phyloP scores from a whole-genome alignment of 1,140 invertebrate species.

The Glomeris maerens region DNA sequence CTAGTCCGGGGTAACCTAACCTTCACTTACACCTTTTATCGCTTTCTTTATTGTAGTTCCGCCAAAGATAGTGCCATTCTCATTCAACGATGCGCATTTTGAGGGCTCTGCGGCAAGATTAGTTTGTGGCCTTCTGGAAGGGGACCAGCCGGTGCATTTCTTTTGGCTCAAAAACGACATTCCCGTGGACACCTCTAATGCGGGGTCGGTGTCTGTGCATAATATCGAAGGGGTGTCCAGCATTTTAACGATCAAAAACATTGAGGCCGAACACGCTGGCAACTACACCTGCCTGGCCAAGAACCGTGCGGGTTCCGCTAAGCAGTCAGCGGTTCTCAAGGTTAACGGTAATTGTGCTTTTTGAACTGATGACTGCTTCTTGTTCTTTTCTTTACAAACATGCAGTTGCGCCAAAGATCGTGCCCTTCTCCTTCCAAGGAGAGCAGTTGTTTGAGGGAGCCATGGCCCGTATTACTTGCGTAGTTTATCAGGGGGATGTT shows the following conservation, averaged over 20 bases:
- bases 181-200: constrained; percentile 16
- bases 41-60: constrained; percentile 21
- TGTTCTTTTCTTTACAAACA: constrained; percentile 17
- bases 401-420: constrained; percentile 14
- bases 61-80: constrained; percentile 38
- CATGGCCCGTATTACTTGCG: constrained; percentile 29
- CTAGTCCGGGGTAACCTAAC: constrained; percentile 59
- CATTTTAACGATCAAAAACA: constrained; percentile 5
- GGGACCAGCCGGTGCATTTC: constrained; percentile 20
- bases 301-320: constrained; percentile 2
- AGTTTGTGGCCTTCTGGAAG: constrained; percentile 21
- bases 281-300: constrained; percentile 16
- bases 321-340: background rate
- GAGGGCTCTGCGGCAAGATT: constrained; percentile 18
- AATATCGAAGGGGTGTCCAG: background rate
- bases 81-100: constrained; percentile 35
- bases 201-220: background rate
- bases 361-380: background rate
- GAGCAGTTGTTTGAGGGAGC: constrained; percentile 5
- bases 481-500: too few species aligned
- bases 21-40: background rate
- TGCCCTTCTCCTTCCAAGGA: constrained; percentile 8
- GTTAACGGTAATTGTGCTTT: constrained; percentile 3
- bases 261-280: constrained; percentile 10
- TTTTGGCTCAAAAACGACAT: constrained; percentile 43